Evolutionary conservation across 2,888 invertebrate genomes (phyloP).

Genomic region (Punctoribates punctum): DNA sequence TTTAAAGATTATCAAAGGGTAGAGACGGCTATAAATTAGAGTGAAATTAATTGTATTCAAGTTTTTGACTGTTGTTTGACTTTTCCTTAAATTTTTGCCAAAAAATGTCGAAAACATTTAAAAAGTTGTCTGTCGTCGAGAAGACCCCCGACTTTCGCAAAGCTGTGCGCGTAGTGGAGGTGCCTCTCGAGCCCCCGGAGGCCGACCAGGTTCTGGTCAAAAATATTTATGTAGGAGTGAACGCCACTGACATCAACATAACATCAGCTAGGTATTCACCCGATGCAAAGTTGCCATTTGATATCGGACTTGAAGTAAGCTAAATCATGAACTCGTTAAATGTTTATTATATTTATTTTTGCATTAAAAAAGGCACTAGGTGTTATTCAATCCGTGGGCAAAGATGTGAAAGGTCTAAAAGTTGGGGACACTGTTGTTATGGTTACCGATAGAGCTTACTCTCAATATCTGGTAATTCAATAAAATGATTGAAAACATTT

Average conservation of each 20-base stretch:
- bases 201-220: no score
- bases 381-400: constrained; percentile 50
- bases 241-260: constrained; percentile 54
- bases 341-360: constrained; percentile 11
- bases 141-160: constrained; percentile 52
- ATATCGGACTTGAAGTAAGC: constrained; percentile 43
- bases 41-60: no score
- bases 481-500: constrained; percentile 43
- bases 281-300: constrained; percentile 45
- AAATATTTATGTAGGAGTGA: constrained; percentile 49
- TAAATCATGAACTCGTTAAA: not conserved
- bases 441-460: constrained; percentile 50
- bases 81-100: no score
- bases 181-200: constrained; percentile 49
- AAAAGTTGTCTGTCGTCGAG: constrained; percentile 51
- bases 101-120: constrained; percentile 47
- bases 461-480: constrained; percentile 20
- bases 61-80: no score
- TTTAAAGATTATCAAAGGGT: no score
- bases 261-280: constrained; percentile 50
- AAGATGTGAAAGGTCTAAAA: constrained; percentile 46
- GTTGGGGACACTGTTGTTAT: constrained; percentile 51
- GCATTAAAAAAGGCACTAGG: constrained; percentile 47
- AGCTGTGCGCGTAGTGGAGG: constrained; percentile 50
- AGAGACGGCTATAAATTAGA: no score